These are phyloP conservation scores for Imbricaverruca yamaguchii DNA, from an alignment of 2,888 invertebrate species.

Conservation along the genomic window DNA sequence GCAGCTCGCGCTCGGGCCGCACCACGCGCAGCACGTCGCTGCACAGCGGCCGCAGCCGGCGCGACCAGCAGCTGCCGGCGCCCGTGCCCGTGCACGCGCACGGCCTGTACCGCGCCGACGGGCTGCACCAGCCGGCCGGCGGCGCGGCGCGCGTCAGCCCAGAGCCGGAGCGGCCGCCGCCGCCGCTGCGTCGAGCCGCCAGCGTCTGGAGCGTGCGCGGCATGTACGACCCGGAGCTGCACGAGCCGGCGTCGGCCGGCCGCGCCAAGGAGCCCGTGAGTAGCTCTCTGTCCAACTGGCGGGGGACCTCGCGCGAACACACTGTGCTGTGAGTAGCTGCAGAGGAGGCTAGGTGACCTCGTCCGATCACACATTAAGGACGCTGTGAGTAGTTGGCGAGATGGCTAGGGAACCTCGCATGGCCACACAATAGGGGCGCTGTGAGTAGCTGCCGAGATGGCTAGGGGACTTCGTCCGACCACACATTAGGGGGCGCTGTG, in stretches of 20 bases:
- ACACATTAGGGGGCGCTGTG: no score
- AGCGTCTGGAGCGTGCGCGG: not conserved
- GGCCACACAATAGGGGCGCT: no score
- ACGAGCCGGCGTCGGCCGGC: not conserved
- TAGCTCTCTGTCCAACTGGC: not conserved
- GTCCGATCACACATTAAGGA: no score
- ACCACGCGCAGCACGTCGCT: constrained; percentile 3
- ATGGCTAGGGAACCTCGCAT: not conserved
- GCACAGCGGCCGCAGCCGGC: constrained; percentile 4
- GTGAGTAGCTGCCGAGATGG: no score
- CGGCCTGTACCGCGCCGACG: constrained; percentile 19
- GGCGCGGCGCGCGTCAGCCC: not conserved
- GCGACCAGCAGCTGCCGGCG: not conserved
- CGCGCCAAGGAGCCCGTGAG: not conserved
- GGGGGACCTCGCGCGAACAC: no score
- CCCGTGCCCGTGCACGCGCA: constrained; percentile 13
- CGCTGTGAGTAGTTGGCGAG: not conserved
- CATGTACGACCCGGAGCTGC: constrained; percentile 13
- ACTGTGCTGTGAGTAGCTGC: no score
- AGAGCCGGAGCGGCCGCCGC: not conserved
- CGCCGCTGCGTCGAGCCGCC: not conserved
- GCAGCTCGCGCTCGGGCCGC: constrained; percentile 10
- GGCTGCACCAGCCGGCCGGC: not conserved
- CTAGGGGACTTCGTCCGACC: no score
- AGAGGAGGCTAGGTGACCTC: no score